A percentile compares a stretch with the other conserved stretches of the same genome.
phyloP scores from a whole-genome alignment of 2,888 invertebrate genomes.

The Criorhina ranunculi region DNA sequence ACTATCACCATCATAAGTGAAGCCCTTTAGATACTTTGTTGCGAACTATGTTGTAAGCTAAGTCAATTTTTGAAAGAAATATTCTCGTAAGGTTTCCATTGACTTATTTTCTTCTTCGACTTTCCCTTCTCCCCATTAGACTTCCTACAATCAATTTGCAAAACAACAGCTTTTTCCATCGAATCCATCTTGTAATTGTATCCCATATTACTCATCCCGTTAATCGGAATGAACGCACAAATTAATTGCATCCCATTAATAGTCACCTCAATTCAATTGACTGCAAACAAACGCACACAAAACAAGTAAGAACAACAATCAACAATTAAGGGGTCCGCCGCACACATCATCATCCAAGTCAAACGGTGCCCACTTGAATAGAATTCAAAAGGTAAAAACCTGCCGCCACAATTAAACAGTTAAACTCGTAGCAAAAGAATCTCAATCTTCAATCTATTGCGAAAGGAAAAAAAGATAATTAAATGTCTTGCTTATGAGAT shows the following conservation, averaged over 20 bases:
- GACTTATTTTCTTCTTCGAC: too few relatives aligned
- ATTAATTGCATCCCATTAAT: constrained; percentile 66
- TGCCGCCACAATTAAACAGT: constrained; percentile 24
- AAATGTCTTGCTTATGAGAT: constrained; percentile 71
- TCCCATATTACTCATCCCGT: constrained; percentile 42
- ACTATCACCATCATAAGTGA: too few relatives aligned
- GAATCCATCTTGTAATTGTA: not conserved
- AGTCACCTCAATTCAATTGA: constrained; percentile 60
- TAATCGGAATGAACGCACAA: constrained; percentile 38
- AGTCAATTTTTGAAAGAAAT: too few relatives aligned
- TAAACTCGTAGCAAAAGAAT: constrained; percentile 2
- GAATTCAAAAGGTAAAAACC: constrained; percentile 8
- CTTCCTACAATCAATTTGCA: not conserved
- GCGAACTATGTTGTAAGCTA: too few relatives aligned
- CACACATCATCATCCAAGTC: constrained; percentile 20
- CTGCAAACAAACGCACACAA: constrained; percentile 6
- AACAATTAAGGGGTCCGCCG: constrained; percentile 41
- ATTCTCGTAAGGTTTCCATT: too few relatives aligned
- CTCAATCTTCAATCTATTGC: not conserved
- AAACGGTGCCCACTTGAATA: constrained; percentile 22
- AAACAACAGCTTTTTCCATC: not conserved
- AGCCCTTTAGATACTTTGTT: too few relatives aligned
- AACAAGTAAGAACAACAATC: constrained; percentile 29
- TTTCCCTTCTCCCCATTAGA: not conserved
- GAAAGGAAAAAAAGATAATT: constrained; percentile 59